phyloP scores from a whole-genome alignment of 2,797 vertebrate species.

The Fistularia tabacaria region DNA sequence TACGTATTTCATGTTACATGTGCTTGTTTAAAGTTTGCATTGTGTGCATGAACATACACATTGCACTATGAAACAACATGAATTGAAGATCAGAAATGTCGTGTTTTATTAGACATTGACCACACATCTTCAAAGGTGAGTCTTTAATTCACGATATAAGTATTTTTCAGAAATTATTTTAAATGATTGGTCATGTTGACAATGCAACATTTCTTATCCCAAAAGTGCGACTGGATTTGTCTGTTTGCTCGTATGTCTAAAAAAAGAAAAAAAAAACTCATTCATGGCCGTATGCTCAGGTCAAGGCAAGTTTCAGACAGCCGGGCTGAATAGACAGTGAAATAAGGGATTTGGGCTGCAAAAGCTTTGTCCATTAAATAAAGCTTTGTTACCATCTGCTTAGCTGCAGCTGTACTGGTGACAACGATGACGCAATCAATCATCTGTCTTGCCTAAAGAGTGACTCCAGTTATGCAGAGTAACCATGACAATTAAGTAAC shows the following conservation, averaged over 20 bases:
- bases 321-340: constrained; percentile 18
- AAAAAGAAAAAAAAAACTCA: constrained; percentile 1
- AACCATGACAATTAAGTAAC: too few relatives aligned
- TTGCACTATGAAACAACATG: too few relatives aligned
- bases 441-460: not conserved
- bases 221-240: not conserved
- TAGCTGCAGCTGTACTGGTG: constrained; percentile 30
- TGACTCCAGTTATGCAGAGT: too few relatives aligned
- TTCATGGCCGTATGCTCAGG: constrained; percentile 19
- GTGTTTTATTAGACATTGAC: too few relatives aligned
- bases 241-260: constrained; percentile 16
- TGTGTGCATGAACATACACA: too few relatives aligned
- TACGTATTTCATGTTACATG: constrained; percentile 25
- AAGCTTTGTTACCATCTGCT: constrained; percentile 53
- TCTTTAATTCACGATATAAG: too few relatives aligned
- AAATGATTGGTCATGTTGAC: too few relatives aligned
- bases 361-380: constrained; percentile 36
- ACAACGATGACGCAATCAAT: constrained; percentile 30
- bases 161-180: too few relatives aligned
- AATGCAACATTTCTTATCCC: too few relatives aligned
- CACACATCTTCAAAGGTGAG: too few relatives aligned
- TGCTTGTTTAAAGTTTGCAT: not conserved
- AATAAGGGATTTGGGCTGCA: constrained; percentile 43
- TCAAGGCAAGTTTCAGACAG: constrained; percentile 9
- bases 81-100: too few relatives aligned